Base-by-base conservation (phyloP, 1,140 invertebrate genomes). In the Plectrocnemia conspersa region DNA sequence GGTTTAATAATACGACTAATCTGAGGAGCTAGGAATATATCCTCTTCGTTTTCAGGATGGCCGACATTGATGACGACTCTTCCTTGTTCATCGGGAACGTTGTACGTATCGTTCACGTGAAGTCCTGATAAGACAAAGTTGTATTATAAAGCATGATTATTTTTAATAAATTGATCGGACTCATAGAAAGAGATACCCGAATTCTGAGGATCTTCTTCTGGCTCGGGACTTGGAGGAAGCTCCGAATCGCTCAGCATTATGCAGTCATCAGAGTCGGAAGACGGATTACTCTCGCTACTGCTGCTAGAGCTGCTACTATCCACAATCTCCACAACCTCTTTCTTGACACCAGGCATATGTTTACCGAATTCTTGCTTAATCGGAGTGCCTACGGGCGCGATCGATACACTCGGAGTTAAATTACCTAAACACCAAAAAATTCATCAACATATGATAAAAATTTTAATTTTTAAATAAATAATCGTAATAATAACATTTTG, bases 51-150 rank as follows among this genome's bases (percentile, higher is more conserved):
- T 35, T 88, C 82, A 0, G 92, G 88, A 76, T 98, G 94, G n/a
- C 91, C 94, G 33, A 97, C 85, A 71, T 99, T 99, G 19, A 98
- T 88, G 23, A 97, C 73, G 15, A 98, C 92, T 35, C 91, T 77
- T 2, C 96, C 96, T 66, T 93, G 82, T 52, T 91, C 86, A 75
- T 98, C 93, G 2, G 90, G 89, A 54, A 87, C 73, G 73, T 98
- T 98, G 64, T 92, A 89, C n/a, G 83, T 74, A 75, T 97, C 93
- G 65, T 93, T 93, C 1, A 88, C 88, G 64, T 91, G 88, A 77
- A 91, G 82, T 48, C 86, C 85, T 76, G 47, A 24, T 64, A 62
- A n/a, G 27, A 57, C 40, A 66, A 38, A 25, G 38, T 6, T 2
- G 44, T 1, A 29, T 22, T 16, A n/a, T 23, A n/a, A 44, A 44